phyloP scores from a whole-genome alignment of 2,797 vertebrate species.

The Parauchenoglanis ngamensis region DNA sequence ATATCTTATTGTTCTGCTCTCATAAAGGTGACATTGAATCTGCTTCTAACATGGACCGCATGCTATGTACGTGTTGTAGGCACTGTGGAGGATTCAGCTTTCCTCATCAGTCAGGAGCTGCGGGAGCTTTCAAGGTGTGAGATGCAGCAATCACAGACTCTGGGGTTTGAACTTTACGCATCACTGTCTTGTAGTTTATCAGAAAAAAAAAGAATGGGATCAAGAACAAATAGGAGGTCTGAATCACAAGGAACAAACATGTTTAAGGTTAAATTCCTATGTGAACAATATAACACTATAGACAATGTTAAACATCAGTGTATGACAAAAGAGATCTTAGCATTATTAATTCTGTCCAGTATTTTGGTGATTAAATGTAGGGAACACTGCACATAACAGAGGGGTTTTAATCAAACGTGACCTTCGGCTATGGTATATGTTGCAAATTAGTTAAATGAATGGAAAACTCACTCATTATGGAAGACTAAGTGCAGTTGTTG shows the following conservation, averaged over 20 bases:
- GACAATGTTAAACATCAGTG: background rate
- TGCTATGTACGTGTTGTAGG: conserved; percentile 61
- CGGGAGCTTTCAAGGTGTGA: conserved; percentile 57
- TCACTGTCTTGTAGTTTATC: conserved; percentile 35
- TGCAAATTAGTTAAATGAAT: conserved; percentile 15
- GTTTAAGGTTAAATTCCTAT: conserved; percentile 7
- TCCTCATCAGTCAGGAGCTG: conserved; percentile 70
- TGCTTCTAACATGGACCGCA: conserved; percentile 59
- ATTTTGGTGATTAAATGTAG: background rate
- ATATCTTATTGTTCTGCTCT: conserved; percentile 54
- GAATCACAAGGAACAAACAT: background rate
- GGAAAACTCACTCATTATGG: background rate
- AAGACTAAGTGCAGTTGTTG: too few species aligned
- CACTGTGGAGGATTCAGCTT: conserved; percentile 67
- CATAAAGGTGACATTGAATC: conserved; percentile 75
- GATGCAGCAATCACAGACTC: conserved; percentile 64
- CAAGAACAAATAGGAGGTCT: background rate
- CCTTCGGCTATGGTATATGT: background rate
- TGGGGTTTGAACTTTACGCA: conserved; percentile 45
- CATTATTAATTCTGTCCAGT: background rate
- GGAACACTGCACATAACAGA: background rate
- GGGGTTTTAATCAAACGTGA: conserved; percentile 14
- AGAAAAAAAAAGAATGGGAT: conserved; percentile 14
- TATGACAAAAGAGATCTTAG: background rate
- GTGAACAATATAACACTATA: background rate